Percentiles rank a stretch among this genome's conserved stretches.
These are phyloP conservation scores for Spatula clypeata DNA, from an alignment of 2,797 vertebrate species.

Conservation along the genomic window DNA sequence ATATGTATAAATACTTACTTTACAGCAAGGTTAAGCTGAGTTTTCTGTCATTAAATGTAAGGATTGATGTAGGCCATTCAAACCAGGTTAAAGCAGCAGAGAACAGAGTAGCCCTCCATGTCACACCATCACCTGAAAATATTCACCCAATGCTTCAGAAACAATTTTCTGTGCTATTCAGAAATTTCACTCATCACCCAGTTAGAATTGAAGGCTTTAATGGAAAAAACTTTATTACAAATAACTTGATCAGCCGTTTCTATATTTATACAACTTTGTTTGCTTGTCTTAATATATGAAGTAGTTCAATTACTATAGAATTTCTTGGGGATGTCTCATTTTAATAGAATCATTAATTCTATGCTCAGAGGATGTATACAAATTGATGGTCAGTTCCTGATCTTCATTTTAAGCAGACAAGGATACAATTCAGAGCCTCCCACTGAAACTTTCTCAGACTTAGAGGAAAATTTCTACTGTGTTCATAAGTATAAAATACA, in stretches of 20 bases:
- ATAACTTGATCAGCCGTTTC: slow-evolving; percentile 21
- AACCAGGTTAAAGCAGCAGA: slow-evolving; percentile 49
- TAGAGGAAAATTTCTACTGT: not conserved
- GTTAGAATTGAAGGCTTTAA: slow-evolving; percentile 1
- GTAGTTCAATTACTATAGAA: slow-evolving; percentile 45
- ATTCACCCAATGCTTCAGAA: not conserved
- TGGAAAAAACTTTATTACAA: slow-evolving; percentile 20
- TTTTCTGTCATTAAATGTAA: slow-evolving; percentile 78
- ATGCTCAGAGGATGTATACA: slow-evolving; percentile 36
- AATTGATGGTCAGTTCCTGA: slow-evolving; percentile 23
- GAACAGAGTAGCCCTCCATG: not conserved
- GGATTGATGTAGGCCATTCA: slow-evolving; percentile 73
- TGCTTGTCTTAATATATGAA: slow-evolving; percentile 54
- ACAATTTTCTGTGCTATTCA: slow-evolving; percentile 26
- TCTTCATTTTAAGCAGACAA: slow-evolving; percentile 33
- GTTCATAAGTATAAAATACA: not conserved
- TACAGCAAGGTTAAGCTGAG: slow-evolving; percentile 79
- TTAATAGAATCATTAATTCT: slow-evolving; percentile 62
- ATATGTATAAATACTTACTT: slow-evolving; percentile 83
- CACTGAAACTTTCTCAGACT: not conserved
- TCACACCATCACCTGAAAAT: slow-evolving; percentile 23
- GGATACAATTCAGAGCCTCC: not conserved
- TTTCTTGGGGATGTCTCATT: slow-evolving; percentile 63
- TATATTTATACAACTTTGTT: slow-evolving; percentile 37
- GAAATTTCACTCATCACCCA: slow-evolving; percentile 1